Percentiles rank a stretch among this genome's conserved stretches.
These are phyloP conservation scores for Lethocerus indicus DNA, from an alignment of 1,140 invertebrate genomes.

Conservation along the genomic window DNA sequence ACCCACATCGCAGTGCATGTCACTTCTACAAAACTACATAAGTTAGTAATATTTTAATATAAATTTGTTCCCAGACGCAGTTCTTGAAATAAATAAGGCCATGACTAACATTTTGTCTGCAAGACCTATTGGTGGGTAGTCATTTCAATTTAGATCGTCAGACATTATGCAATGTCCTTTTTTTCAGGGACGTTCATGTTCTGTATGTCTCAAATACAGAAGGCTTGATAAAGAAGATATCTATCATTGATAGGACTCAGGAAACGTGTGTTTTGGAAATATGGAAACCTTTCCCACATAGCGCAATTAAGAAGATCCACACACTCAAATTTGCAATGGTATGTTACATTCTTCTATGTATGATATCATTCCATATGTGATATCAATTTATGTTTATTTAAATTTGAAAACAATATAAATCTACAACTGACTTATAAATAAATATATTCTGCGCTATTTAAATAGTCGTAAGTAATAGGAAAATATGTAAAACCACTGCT, in stretches of 20 bases:
- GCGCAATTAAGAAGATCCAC: slow-evolving; percentile 10
- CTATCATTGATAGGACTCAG: slow-evolving; percentile 43
- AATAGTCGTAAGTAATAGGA: no score
- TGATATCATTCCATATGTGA: background rate
- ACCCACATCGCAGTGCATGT: slow-evolving; percentile 65
- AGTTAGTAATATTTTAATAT: slow-evolving; percentile 18
- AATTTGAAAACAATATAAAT: no score
- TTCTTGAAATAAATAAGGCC: no score
- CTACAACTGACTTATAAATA: no score
- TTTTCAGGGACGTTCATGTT: slow-evolving; percentile 37
- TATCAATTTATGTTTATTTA: background rate
- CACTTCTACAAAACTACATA: slow-evolving; percentile 44
- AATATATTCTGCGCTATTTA: no score
- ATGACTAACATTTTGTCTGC: no score
- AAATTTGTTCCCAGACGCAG: no score
- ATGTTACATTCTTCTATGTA: background rate
- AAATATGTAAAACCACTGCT: no score
- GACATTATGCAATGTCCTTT: no score
- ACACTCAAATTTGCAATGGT: slow-evolving; percentile 9
- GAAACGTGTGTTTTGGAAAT: slow-evolving; percentile 72
- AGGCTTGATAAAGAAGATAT: slow-evolving; percentile 65
- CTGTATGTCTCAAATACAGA: slow-evolving; percentile 61
- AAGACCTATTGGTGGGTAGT: no score
- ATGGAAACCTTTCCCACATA: slow-evolving; percentile 47
- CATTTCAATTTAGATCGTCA: no score